Percentiles rank a stretch among this genome's conserved stretches.
phyloP scores from a whole-genome alignment of 2,113 vertebrate species.

The Psilopsiagon aymara region DNA sequence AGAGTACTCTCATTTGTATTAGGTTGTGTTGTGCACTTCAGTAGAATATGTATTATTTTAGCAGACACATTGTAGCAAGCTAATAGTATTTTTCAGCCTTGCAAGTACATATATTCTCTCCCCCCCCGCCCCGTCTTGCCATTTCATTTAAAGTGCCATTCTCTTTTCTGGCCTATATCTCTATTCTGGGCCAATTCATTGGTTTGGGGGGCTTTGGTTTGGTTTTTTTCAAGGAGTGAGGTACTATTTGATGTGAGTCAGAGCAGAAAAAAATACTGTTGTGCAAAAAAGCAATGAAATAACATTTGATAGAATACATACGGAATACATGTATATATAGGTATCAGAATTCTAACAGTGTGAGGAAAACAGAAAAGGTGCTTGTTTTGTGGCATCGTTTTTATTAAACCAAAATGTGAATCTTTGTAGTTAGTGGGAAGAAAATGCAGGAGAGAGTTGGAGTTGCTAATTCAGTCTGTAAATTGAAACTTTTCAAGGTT shows the following conservation, averaged over 20 bases:
- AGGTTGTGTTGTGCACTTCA: not conserved
- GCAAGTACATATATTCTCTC: not conserved
- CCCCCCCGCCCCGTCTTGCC: not conserved
- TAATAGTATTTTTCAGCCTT: not conserved
- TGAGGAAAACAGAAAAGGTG: not conserved
- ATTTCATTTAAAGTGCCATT: not conserved
- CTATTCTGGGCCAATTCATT: not conserved
- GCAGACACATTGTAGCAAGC: not conserved
- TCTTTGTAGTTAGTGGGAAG: not conserved
- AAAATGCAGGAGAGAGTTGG: not conserved
- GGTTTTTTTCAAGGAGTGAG: not conserved
- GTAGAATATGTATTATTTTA: not conserved
- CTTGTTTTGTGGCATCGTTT: not conserved
- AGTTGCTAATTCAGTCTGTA: not conserved
- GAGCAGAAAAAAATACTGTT: not conserved
- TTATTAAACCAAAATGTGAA: not conserved
- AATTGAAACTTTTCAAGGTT: conserved; percentile 49
- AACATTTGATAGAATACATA: not conserved
- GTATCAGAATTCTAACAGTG: not conserved
- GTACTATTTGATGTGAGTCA: not conserved
- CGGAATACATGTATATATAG: not conserved
- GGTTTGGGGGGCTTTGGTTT: not conserved
- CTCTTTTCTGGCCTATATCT: not conserved
- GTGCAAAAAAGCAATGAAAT: not conserved
- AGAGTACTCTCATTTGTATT: not conserved